A percentile compares a stretch with the other conserved stretches of the same genome.
These are phyloP conservation scores for Chroicocephalus ridibundus DNA, from an alignment of 2,113 vertebrate species.

Conservation along the genomic window DNA sequence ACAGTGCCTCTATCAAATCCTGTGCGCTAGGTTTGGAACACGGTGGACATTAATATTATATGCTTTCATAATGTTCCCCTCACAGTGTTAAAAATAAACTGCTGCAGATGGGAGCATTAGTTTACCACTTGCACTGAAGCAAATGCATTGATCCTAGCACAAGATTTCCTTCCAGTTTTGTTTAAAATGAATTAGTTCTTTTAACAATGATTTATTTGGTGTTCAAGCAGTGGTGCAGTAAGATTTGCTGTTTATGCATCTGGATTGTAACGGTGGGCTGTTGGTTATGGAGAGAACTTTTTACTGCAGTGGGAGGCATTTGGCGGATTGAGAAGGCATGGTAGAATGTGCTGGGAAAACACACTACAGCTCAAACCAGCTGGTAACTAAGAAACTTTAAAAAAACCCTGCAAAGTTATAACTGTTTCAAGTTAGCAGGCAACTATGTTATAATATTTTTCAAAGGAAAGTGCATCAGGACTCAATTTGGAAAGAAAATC, in stretches of 20 bases:
- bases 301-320: neutral
- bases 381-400: neutral
- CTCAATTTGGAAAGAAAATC: neutral
- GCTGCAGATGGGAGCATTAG: neutral
- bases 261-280: neutral
- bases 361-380: neutral
- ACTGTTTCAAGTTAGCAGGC: neutral
- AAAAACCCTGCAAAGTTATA: neutral
- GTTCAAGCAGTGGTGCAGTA: neutral
- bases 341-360: neutral
- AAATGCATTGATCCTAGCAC: neutral
- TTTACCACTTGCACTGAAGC: neutral
- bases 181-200: neutral
- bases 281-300: neutral
- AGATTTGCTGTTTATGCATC: neutral
- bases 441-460: neutral
- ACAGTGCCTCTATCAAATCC: neutral
- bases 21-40: neutral
- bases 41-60: neutral
- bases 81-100: neutral
- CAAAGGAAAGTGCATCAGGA: neutral
- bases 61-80: neutral
- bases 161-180: neutral
- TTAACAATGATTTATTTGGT: neutral
- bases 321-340: neutral